Evolutionary conservation across 2,888 invertebrate genomes (phyloP).

Genomic region (Eupithecia tripunctaria): DNA sequence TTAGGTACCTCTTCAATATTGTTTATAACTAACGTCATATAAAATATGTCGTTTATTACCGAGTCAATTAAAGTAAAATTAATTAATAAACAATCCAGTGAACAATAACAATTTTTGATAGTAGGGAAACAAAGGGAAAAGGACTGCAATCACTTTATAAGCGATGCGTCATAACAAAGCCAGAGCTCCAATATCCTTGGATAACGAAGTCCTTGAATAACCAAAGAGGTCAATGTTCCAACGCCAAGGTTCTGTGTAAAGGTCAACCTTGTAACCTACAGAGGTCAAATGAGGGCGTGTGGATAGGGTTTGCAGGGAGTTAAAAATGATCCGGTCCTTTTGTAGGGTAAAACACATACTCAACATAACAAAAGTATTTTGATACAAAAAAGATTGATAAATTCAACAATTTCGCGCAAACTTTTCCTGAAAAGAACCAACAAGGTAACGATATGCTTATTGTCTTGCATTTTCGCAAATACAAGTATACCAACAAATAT

Average conservation of each 20-base stretch:
- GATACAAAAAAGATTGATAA: too few species aligned
- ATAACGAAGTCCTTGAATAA: conserved; percentile 26
- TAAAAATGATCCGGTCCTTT: neutral
- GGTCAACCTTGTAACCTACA: conserved; percentile 47
- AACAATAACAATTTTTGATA: neutral
- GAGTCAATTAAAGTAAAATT: too few species aligned
- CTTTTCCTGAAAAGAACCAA: too few species aligned
- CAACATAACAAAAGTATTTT: too few species aligned
- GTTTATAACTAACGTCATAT: too few species aligned
- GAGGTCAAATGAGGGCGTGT: conserved; percentile 54
- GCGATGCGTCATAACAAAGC: neutral
- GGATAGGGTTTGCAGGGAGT: conserved; percentile 14
- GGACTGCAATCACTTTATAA: neutral
- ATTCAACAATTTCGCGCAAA: too few species aligned
- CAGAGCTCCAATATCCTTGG: neutral
- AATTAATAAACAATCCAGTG: too few species aligned
- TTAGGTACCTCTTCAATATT: too few species aligned
- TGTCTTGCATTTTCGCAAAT: too few species aligned
- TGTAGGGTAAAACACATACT: neutral
- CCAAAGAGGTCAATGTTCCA: conserved; percentile 53
- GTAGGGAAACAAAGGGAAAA: neutral
- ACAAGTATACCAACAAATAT: too few species aligned
- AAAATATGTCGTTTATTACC: too few species aligned
- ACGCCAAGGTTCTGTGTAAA: conserved; percentile 42
- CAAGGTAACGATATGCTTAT: too few species aligned